Evolutionary conservation across 2,888 invertebrate genomes (phyloP), one percentile per base, ranked within the genome.

Genomic region (Seladonia tumulorum): DNA sequence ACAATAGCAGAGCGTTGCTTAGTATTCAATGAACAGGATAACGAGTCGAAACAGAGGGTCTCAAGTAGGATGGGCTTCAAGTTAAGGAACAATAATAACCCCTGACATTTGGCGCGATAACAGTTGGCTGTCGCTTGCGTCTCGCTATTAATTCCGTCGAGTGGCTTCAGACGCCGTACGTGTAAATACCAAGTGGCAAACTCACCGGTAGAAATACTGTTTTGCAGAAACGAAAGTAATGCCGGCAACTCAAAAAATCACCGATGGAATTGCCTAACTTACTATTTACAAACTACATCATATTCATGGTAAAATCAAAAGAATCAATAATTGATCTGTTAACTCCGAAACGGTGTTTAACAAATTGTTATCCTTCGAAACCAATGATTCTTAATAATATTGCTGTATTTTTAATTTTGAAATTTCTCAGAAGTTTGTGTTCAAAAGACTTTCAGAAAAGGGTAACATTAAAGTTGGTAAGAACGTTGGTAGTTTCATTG

Each of bases 31-130:
- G 49, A 29, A 39, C 25, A 60, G 22, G 35, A 79, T 60, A 35
- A 70, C 35, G 76, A 25, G 8, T 79, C 70, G 49, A 75, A 86
- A 73, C 74, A 10, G 53, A 81, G 78, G 70, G 57, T 22, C 66
- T 10, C 76, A 68, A 66, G 66, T 39, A 68, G 74, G 76, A 79
- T 18, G 74, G 71, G 82, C 76, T 87, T 72, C 42, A 73, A 68
- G 82, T 82, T 82, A 85, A 82, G 81, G 77, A 90, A 89, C 81
- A 88, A 88, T 87, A 82, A 90, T 91, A 89, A 92, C 91, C 90
- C 88, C 88, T 91, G 90, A 82, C 84, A 92, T 92, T 92, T 92
- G 71, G 71, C 81, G 80, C 84, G 88, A 82, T 74, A 88, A 90
- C 87, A 91, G 86, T 86, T 83, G 87, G 84, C 82, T 87, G 81